Conservation (phyloP, 2,888 invertebrate species). For the Tetanocera ferruginea region DNA sequence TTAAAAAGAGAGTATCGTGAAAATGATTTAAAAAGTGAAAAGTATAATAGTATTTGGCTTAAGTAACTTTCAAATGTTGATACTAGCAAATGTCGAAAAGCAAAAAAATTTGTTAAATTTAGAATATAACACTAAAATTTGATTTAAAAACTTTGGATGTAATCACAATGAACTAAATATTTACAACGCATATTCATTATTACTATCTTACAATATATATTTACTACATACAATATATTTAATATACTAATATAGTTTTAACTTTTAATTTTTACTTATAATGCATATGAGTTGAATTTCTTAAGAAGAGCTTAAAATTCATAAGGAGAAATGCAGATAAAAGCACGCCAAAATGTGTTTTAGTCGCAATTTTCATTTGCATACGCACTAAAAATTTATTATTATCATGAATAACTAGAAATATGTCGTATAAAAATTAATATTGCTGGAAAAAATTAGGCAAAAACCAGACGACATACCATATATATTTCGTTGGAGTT, state of each 20-base stretch:
- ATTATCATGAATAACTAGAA: slow-evolving; percentile 8
- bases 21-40: background rate
- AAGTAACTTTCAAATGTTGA: slow-evolving; percentile 16
- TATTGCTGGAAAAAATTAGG: background rate
- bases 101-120: slow-evolving; percentile 27
- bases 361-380: slow-evolving; percentile 3
- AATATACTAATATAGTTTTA: slow-evolving; percentile 33
- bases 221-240: slow-evolving; percentile 18
- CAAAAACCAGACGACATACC: background rate
- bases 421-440: background rate
- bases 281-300: background rate
- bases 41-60: background rate
- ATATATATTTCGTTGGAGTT: slow-evolving; percentile 13
- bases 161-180: slow-evolving; percentile 13
- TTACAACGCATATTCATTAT: slow-evolving; percentile 24
- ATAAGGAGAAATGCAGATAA: slow-evolving; percentile 14
- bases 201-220: slow-evolving; percentile 28
- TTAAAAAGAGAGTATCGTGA: background rate
- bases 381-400: background rate
- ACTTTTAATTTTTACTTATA: slow-evolving; percentile 28
- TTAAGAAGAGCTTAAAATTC: background rate
- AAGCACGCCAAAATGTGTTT: background rate
- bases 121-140: slow-evolving; percentile 21
- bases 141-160: slow-evolving; percentile 24
- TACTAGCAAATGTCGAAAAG: slow-evolving; percentile 21